A percentile compares a stretch with the other conserved stretches of the same genome.
Evolutionary conservation across 2,888 invertebrate species (phyloP).

Genomic region (Stenolophus ochropezus): DNA sequence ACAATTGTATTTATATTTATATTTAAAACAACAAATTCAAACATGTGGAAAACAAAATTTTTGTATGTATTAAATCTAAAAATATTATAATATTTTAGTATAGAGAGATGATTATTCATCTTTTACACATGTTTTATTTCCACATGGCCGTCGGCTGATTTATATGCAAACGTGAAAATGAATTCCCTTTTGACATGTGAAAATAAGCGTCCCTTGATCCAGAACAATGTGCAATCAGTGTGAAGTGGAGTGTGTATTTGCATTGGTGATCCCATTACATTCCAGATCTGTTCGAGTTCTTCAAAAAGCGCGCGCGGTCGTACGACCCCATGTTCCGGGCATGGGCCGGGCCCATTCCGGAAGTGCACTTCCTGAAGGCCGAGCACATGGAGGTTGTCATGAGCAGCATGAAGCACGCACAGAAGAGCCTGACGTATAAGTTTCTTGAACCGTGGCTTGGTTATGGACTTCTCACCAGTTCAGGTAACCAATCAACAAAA

Average conservation of each 20-base stretch:
- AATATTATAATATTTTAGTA: too few species aligned
- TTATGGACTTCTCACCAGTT: conserved; percentile 66
- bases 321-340: conserved; percentile 65
- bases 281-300: conserved; percentile 62
- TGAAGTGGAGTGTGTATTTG: neutral
- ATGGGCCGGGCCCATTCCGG: conserved; percentile 64
- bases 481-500: conserved; percentile 64
- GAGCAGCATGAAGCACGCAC: conserved; percentile 63
- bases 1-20: too few species aligned
- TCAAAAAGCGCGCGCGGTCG: conserved; percentile 56
- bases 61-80: too few species aligned
- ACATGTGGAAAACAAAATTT: too few species aligned
- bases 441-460: conserved; percentile 65
- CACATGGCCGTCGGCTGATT: neutral
- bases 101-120: neutral
- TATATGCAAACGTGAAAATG: neutral
- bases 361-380: conserved; percentile 65
- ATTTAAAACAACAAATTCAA: too few species aligned
- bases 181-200: neutral
- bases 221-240: neutral
- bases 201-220: neutral
- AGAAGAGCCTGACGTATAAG: conserved; percentile 64
- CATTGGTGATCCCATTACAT: neutral
- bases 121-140: neutral
- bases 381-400: conserved; percentile 65